Percentiles rank a stretch among this genome's conserved stretches.
phyloP scores from a whole-genome alignment of 2,797 vertebrate species.

The Podarcis lilfordi region DNA sequence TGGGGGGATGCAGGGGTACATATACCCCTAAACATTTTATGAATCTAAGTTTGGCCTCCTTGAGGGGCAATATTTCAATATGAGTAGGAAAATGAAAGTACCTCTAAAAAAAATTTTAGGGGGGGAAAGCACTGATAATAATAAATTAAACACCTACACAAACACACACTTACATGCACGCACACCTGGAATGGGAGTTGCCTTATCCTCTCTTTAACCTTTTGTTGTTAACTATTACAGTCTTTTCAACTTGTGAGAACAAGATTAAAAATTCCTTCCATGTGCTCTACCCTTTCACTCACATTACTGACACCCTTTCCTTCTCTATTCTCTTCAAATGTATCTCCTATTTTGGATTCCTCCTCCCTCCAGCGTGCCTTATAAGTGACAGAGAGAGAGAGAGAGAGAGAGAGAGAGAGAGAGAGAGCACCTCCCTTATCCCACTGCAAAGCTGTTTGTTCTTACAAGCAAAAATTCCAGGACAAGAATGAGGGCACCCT shows the following conservation, averaged over 20 bases:
- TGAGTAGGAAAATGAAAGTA: too few relatives aligned
- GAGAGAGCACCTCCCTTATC: constrained; percentile 2
- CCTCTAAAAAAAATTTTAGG: too few relatives aligned
- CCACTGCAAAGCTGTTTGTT: constrained; percentile 48
- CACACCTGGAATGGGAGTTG: constrained; percentile 20
- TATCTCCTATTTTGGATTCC: constrained; percentile 27
- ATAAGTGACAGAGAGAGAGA: neutral
- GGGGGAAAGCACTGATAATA: neutral
- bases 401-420: too few relatives aligned
- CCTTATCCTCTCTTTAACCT: constrained; percentile 44
- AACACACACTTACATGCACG: neutral
- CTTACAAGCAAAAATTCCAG: constrained; percentile 18
- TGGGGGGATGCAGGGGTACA: too few relatives aligned
- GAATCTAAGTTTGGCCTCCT: too few relatives aligned
- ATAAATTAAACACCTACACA: neutral
- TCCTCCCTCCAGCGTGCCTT: constrained; percentile 6
- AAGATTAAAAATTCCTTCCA: constrained; percentile 61
- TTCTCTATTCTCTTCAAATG: constrained; percentile 41
- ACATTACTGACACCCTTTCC: constrained; percentile 31
- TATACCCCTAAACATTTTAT: too few relatives aligned
- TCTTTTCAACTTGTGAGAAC: constrained; percentile 68
- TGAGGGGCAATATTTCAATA: too few relatives aligned
- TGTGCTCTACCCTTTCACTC: constrained; percentile 21
- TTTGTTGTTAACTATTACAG: constrained; percentile 46
- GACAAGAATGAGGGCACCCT: neutral